Evolutionary conservation across 2,888 invertebrate genomes (phyloP).

Genomic region (Cyaniris semiargus): DNA sequence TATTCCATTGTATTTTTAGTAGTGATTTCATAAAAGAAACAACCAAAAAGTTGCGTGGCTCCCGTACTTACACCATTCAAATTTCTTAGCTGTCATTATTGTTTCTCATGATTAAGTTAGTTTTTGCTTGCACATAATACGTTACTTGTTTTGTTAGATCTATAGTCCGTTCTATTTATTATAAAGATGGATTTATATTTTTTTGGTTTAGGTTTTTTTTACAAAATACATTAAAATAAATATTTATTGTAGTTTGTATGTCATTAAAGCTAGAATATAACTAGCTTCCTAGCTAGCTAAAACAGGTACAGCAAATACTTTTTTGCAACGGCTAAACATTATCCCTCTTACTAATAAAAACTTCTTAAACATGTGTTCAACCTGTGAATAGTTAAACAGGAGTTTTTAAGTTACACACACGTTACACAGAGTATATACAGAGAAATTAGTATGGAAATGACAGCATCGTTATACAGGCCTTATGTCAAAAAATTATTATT

Average conservation of each 20-base stretch:
- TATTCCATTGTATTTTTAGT: conserved; percentile 44
- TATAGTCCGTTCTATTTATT: background rate
- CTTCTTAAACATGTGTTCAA: too few species aligned
- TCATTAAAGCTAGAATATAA: too few species aligned
- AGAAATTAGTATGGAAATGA: too few species aligned
- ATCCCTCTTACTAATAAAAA: too few species aligned
- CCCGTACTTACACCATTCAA: conserved; percentile 76
- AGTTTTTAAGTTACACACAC: too few species aligned
- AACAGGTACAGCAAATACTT: background rate
- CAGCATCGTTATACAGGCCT: too few species aligned
- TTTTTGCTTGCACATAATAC: conserved; percentile 73
- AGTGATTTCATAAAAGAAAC: conserved; percentile 67
- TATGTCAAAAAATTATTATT: too few species aligned
- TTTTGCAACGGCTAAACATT: background rate
- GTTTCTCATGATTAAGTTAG: conserved; percentile 81
- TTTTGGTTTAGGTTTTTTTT: background rate
- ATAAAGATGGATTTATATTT: background rate
- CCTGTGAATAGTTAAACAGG: too few species aligned
- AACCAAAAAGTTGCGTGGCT: conserved; percentile 77
- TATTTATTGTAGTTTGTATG: too few species aligned
- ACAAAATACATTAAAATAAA: too few species aligned
- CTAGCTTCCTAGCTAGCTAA: background rate
- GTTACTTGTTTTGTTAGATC: conserved; percentile 39
- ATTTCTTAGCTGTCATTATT: conserved; percentile 78
- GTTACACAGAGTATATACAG: too few species aligned